Percentiles rank a stretch among this genome's conserved stretches.
Conservation (phyloP, 2,888 invertebrate genomes). For the Eurois occulta region DNA sequence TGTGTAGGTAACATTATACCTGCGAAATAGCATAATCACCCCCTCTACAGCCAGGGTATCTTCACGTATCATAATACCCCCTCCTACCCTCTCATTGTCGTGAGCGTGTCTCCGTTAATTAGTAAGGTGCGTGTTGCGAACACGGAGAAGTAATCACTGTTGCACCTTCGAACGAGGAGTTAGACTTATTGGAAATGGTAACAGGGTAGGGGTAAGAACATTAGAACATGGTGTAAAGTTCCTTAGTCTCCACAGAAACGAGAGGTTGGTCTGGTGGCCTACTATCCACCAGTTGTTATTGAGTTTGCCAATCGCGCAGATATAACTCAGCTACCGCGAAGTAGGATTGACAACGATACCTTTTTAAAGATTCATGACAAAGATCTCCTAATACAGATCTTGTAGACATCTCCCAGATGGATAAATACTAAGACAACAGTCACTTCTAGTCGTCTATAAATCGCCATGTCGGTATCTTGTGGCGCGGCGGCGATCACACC, state of each 20-base stretch:
- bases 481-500: conserved; percentile 70
- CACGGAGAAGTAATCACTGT: conserved; percentile 85
- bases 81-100: conserved; percentile 36
- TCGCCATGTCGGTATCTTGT: conserved; percentile 47
- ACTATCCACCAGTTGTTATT: background rate
- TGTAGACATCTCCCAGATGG: background rate
- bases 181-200: conserved; percentile 61
- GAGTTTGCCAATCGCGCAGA: background rate
- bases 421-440: background rate
- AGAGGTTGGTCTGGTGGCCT: too few species aligned
- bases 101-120: conserved; percentile 83
- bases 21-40: conserved; percentile 9
- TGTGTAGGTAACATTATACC: background rate
- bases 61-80: background rate
- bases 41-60: conserved; percentile 2
- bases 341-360: background rate
- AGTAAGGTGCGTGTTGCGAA: conserved; percentile 82
- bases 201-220: background rate
- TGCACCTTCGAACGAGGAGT: conserved; percentile 76
- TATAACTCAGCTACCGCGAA: background rate
- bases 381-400: background rate
- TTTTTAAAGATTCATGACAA: background rate
- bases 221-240: background rate
- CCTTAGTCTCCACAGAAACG: background rate
- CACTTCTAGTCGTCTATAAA: conserved; percentile 66